Percentiles rank a stretch among this genome's conserved stretches.
These are phyloP conservation scores for Cynoglossus semilaevis DNA, from an alignment of 2,113 vertebrate genomes.

Conservation along the genomic window DNA sequence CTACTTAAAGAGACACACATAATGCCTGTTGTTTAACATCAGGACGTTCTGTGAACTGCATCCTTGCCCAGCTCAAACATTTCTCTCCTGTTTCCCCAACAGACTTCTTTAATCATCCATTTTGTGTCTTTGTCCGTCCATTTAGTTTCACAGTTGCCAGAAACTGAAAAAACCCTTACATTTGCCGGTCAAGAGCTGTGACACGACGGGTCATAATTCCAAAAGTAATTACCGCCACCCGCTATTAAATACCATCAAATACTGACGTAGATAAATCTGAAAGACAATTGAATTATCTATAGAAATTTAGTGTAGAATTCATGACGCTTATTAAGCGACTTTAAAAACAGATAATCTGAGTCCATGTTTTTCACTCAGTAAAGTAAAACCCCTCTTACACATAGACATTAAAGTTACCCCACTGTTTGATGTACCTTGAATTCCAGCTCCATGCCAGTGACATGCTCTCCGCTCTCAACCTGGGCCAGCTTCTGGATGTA, in stretches of 20 bases:
- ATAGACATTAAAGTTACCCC: neutral
- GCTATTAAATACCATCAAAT: conserved; percentile 10
- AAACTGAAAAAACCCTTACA: too few species aligned
- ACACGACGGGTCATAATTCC: conserved; percentile 2
- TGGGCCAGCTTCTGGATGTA: conserved; percentile 96
- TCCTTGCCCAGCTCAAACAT: neutral
- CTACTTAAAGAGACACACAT: neutral
- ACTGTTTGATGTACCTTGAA: conserved; percentile 84
- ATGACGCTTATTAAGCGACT: too few species aligned
- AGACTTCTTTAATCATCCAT: neutral
- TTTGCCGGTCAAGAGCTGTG: neutral
- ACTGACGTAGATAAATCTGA: conserved; percentile 1
- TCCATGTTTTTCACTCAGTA: too few species aligned
- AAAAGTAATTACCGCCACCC: conserved; percentile 6
- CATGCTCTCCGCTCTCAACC: conserved; percentile 90
- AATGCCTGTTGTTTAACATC: neutral
- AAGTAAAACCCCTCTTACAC: neutral
- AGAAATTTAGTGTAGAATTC: neutral
- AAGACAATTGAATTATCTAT: conserved; percentile 8
- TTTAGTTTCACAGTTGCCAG: neutral
- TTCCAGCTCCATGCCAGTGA: conserved; percentile 97
- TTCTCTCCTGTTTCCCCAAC: conserved; percentile 1
- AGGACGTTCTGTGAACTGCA: conserved; percentile 7
- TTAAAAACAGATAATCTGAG: too few species aligned
- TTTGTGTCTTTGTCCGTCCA: conserved; percentile 6